Evolutionary conservation across 2,797 vertebrate genomes (phyloP), one percentile per base, ranked within the genome.

Genomic region (Artibeus jamaicensis): DNA sequence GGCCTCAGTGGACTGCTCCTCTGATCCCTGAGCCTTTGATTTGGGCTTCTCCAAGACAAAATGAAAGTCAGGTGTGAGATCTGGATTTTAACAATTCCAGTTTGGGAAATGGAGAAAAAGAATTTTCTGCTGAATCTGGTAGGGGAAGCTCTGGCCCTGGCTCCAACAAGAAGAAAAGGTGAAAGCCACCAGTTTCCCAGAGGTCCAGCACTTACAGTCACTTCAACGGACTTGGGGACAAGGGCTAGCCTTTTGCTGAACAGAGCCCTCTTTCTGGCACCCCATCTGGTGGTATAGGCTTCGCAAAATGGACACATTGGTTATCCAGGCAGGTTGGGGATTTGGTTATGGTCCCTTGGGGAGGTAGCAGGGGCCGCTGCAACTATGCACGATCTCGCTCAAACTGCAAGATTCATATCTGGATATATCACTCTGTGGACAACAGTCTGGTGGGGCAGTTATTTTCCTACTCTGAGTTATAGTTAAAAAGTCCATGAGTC

Each of bases 21-120:
- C 99, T 0, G 99, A 99, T 93, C 98, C 99, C 91, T 99, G 99
- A 10, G 99, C 99, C 67, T 98, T 99, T 0, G 99, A 99, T 98
- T 99, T 99, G 0, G 99, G 99, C 89, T 99, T 99, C 24, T 99
- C 99, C 3, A 99, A 99, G 99, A 99, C 99, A 98, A 99, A 99
- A 99, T 99, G 97, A 99, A 99, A 97, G 93, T 62, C 10, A 32
- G 73, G 46, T 81, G 11, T 70, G 62, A 89, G 44, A 85, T 59
- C 55, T 87, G 76, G 57, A 93, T 94, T 65, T 37, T 97, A 99
- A 99, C 98, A 99, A 99, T 98, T 99, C 99, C 0, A 99, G 99
- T 99, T 99, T 12, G 98, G 99, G 95, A 99, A 97, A 99, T 99
- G 92, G 99, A 99, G 98, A 99, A 99, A 97, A 99, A 99, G 98